phyloP scores from a whole-genome alignment of 1,140 invertebrate genomes.

The Calephelis nemesis region DNA sequence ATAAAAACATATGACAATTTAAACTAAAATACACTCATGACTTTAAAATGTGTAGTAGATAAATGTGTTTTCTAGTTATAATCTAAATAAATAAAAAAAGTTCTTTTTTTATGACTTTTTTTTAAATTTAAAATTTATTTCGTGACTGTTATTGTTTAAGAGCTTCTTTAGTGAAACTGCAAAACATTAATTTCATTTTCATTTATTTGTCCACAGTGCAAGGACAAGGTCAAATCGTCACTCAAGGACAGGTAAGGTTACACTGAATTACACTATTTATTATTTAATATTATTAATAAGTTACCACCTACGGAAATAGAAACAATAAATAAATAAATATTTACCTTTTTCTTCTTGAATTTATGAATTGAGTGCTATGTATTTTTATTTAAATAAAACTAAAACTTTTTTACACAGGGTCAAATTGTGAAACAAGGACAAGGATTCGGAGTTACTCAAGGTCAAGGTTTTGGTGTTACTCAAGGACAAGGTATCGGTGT shows the following conservation, averaged over 20 bases:
- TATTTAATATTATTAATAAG: neutral
- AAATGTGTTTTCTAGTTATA: too few relatives aligned
- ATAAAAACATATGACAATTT: too few relatives aligned
- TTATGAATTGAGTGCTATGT: neutral
- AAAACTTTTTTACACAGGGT: slow-evolving; percentile 24
- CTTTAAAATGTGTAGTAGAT: too few relatives aligned
- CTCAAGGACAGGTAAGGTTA: slow-evolving; percentile 22
- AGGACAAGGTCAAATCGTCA: slow-evolving; percentile 10
- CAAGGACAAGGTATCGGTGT: slow-evolving; percentile 29
- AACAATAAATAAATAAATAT: neutral
- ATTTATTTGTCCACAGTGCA: neutral
- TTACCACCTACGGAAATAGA: neutral
- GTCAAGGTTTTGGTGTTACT: slow-evolving; percentile 23
- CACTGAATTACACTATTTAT: neutral
- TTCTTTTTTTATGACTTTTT: too few relatives aligned
- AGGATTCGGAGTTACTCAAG: slow-evolving; percentile 22
- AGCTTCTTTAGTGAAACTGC: too few relatives aligned
- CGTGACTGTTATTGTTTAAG: too few relatives aligned
- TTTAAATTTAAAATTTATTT: too few relatives aligned
- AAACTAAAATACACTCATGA: too few relatives aligned
- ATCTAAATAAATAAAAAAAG: too few relatives aligned
- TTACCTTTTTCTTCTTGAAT: neutral
- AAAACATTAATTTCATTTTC: neutral
- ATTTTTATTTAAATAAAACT: neutral
- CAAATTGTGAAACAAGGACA: slow-evolving; percentile 20